A percentile compares a stretch with the other conserved stretches of the same genome.
These are phyloP conservation scores for Tachina grossa DNA, from an alignment of 2,888 invertebrate species.

Conservation along the genomic window DNA sequence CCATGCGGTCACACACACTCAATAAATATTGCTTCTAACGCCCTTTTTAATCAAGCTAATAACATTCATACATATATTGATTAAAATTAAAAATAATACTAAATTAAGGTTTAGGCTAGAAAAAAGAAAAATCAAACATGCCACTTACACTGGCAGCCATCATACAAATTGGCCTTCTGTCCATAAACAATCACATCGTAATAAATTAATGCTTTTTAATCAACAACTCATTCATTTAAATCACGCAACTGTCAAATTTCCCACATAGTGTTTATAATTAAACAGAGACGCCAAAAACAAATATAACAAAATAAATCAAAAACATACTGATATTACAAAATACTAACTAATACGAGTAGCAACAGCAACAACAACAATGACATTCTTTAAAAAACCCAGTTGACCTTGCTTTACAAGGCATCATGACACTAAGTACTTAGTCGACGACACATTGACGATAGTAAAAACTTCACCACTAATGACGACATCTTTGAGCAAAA, in stretches of 20 bases:
- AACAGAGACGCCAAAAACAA: slow-evolving; percentile 17
- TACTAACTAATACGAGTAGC: too few species aligned
- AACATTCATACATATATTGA: slow-evolving; percentile 20
- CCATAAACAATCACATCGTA: slow-evolving; percentile 63
- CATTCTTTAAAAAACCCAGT: neutral
- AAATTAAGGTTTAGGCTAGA: slow-evolving; percentile 24
- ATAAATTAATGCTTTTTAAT: slow-evolving; percentile 68
- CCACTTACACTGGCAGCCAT: neutral
- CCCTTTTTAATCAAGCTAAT: slow-evolving; percentile 20
- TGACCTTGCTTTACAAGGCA: too few species aligned
- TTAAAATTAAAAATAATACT: slow-evolving; percentile 44
- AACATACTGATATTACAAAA: neutral
- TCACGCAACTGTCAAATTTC: slow-evolving; percentile 64
- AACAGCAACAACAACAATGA: slow-evolving; percentile 19
- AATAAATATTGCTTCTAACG: slow-evolving; percentile 28
- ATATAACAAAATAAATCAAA: slow-evolving; percentile 13
- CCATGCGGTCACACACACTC: neutral
- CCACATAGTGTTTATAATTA: slow-evolving; percentile 54
- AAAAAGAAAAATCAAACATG: neutral
- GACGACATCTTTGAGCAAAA: too few species aligned
- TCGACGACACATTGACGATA: too few species aligned
- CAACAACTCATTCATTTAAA: slow-evolving; percentile 51
- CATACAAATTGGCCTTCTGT: slow-evolving; percentile 27
- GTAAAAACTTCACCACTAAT: too few species aligned
- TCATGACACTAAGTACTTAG: too few species aligned